phyloP scores from a whole-genome alignment of 2,113 vertebrate species.

The Triplophysa dalaica region DNA sequence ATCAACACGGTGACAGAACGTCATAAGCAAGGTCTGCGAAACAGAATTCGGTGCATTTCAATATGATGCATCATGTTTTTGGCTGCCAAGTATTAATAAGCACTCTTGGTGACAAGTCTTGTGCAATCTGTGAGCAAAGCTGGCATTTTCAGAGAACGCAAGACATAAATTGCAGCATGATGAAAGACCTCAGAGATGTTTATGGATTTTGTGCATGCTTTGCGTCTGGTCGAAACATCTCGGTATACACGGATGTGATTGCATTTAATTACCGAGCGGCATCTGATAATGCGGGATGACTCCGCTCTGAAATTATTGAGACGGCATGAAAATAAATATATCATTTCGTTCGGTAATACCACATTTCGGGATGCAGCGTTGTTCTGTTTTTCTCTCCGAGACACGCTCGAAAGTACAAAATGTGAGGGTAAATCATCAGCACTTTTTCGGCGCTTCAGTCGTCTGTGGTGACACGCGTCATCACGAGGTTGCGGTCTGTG shows the following conservation, averaged over 20 bases:
- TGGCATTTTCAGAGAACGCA: slow-evolving; percentile 36
- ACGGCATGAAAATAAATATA: slow-evolving; percentile 50
- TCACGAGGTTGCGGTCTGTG: slow-evolving; percentile 66
- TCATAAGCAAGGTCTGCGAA: slow-evolving; percentile 27
- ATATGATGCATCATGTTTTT: slow-evolving; percentile 13
- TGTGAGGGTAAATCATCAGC: slow-evolving; percentile 41
- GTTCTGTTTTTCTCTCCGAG: background rate
- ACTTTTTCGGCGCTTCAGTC: slow-evolving; percentile 54
- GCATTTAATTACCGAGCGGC: slow-evolving; percentile 37
- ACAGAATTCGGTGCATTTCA: slow-evolving; percentile 30
- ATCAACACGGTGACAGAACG: background rate
- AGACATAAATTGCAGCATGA: slow-evolving; percentile 39
- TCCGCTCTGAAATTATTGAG: slow-evolving; percentile 17
- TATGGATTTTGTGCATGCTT: slow-evolving; percentile 32
- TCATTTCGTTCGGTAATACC: slow-evolving; percentile 50
- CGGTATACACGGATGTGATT: slow-evolving; percentile 14
- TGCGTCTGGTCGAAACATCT: slow-evolving; percentile 4
- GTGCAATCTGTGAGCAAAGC: slow-evolving; percentile 33
- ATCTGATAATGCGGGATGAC: slow-evolving; percentile 41
- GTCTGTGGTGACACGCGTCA: slow-evolving; percentile 63
- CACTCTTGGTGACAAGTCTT: slow-evolving; percentile 24
- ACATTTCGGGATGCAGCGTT: slow-evolving; percentile 40
- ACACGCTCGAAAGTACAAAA: slow-evolving; percentile 51
- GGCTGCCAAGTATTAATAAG: slow-evolving; percentile 35
- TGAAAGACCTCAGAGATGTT: slow-evolving; percentile 35